Evolutionary conservation across 2,113 vertebrate genomes (phyloP), one percentile per base, ranked within the genome.

Genomic region (Plecotus auritus): DNA sequence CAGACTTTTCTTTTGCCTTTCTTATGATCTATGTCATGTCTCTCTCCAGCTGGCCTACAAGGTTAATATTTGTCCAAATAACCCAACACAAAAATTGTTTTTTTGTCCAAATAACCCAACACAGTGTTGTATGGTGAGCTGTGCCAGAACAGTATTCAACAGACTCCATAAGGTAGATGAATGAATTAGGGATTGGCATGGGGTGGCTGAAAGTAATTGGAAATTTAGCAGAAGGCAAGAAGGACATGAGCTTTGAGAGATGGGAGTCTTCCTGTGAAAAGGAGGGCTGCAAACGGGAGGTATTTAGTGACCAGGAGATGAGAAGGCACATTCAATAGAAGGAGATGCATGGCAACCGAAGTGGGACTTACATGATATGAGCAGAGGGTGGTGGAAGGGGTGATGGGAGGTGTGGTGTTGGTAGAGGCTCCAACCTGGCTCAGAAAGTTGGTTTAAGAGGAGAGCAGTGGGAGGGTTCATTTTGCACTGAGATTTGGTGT

Each of bases 401-500:
- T 9, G 4, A 18, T 9, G 7, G 18, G 30, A 76, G 28, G 40
- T 49, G 28, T 1, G 4, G 9, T 35, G 35, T 30, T 28, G 20
- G 17, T 1, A 10, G 18, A 64, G 64, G 30, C 49, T 70, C 30
- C 26, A 3, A 23, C 64, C 30, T 18, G 23, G 74, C 30, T 61
- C 18, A 0, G 11, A 26, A 81, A 13, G 82, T 13, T 3, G 4
- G 40, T n/a, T 35, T 28, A 0, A 1, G 10, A 28, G 23, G 5
- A 37, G n/a, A 40, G 13, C n/a, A 4, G 9, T 5, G 37, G 49
- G 22, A 8, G 16, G 2, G 0, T 12, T 66, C 12, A 0, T 88
- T 47, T 11, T n/a, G 13, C 22, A 16, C 42, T 1, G 0, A 20
- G 23, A 14, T 32, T 28, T 17, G 13, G 20, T 37, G 10, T 6